A percentile compares a stretch with the other conserved stretches of the same genome.
Conservation (phyloP, 2,888 invertebrate species). For the Macrophya alboannulata region DNA sequence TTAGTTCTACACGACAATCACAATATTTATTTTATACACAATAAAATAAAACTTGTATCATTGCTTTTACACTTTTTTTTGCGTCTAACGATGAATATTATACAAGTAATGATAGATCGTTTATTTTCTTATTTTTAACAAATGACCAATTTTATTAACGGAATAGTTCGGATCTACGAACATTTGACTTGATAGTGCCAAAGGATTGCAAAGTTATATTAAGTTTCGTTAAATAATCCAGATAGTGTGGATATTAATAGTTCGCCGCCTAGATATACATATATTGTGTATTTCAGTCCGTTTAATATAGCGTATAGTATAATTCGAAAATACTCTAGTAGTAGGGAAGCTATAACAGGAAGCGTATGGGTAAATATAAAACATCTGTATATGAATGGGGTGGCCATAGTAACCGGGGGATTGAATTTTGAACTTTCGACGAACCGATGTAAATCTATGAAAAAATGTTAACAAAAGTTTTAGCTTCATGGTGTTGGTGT, state of each 20-base stretch:
- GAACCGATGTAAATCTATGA: background rate
- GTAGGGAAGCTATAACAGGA: conserved; percentile 8
- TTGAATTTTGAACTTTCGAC: background rate
- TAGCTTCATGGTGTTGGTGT: background rate
- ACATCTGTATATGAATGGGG: conserved; percentile 29
- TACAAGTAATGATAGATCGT: background rate
- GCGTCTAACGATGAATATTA: too few relatives aligned
- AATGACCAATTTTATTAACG: background rate
- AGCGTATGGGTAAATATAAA: conserved; percentile 18
- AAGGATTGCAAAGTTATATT: background rate
- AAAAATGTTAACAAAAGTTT: background rate
- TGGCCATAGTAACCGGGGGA: background rate
- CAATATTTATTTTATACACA: background rate
- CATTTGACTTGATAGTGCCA: background rate
- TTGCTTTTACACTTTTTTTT: background rate
- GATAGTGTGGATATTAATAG: conserved; percentile 35
- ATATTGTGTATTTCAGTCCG: conserved; percentile 32
- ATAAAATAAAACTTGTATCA: background rate
- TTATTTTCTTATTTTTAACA: background rate
- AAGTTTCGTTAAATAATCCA: conserved; percentile 34
- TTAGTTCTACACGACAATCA: background rate
- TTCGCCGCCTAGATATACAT: conserved; percentile 17
- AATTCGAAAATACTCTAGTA: conserved; percentile 25
- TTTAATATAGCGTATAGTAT: background rate
- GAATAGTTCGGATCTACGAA: background rate